Percentiles rank a stretch among this genome's conserved stretches.
Evolutionary conservation across 1,140 invertebrate genomes (phyloP).

Genomic region (Choristoneura fumiferana): DNA sequence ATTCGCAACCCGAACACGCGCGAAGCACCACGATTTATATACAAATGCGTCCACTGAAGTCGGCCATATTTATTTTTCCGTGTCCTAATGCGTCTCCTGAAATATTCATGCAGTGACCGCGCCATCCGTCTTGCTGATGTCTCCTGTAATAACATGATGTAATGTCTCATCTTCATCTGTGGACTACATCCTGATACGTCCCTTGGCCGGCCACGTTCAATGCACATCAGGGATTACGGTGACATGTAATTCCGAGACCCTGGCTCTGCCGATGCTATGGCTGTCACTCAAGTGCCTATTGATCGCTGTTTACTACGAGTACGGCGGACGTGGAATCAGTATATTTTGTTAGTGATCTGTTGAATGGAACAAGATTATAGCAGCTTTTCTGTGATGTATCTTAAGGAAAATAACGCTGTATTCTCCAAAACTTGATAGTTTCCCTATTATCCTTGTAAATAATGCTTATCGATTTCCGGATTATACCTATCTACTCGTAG

Average conservation of each 20-base stretch:
- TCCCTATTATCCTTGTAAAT: no score
- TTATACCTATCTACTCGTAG: no score
- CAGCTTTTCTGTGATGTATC: no score
- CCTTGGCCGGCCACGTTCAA: background rate
- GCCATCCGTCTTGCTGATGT: slow-evolving; percentile 63
- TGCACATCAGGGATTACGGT: background rate
- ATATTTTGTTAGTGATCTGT: no score
- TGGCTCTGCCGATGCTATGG: background rate
- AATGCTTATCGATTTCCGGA: no score
- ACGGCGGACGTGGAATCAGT: no score
- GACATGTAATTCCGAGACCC: background rate
- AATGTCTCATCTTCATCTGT: slow-evolving; percentile 33
- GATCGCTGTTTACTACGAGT: no score
- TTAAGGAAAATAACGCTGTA: no score
- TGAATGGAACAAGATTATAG: no score
- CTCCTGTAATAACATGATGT: slow-evolving; percentile 57
- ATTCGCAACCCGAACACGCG: slow-evolving; percentile 60
- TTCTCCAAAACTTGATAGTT: no score
- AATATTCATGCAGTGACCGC: slow-evolving; percentile 70
- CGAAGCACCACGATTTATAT: slow-evolving; percentile 65
- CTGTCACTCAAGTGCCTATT: background rate
- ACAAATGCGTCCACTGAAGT: slow-evolving; percentile 68
- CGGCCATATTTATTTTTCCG: slow-evolving; percentile 71
- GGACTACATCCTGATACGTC: background rate
- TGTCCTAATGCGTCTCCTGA: slow-evolving; percentile 69